Percentiles rank a stretch among this genome's conserved stretches.
Evolutionary conservation across 2,113 vertebrate species (phyloP).

Genomic region (Macrotus californicus): DNA sequence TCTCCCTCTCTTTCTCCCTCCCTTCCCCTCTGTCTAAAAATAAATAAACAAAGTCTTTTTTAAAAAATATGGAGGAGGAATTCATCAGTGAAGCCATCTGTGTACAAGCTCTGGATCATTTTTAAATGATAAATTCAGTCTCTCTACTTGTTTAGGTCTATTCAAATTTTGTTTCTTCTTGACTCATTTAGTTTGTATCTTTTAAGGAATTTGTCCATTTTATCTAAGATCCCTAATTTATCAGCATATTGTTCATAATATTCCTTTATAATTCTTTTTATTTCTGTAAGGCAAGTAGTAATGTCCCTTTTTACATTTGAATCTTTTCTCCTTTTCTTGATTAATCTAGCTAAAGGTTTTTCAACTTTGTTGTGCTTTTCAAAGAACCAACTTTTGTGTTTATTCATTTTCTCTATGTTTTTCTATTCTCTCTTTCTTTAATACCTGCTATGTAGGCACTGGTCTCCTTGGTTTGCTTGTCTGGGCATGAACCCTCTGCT

Average conservation of each 20-base stretch:
- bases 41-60: too few relatives aligned
- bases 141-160: neutral
- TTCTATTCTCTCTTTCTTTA: neutral
- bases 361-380: neutral
- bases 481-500: neutral
- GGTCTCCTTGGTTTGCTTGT: neutral
- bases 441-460: neutral
- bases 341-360: neutral
- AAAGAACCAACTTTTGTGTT: neutral
- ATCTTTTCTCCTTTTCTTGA: neutral
- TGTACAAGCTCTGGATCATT: neutral
- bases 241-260: neutral
- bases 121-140: neutral
- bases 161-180: neutral
- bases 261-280: neutral
- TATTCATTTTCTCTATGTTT: neutral
- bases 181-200: neutral
- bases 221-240: neutral
- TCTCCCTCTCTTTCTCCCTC: too few relatives aligned
- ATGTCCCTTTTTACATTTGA: neutral
- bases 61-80: neutral
- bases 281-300: neutral
- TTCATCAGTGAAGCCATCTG: neutral
- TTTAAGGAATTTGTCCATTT: conserved; percentile 14
- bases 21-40: too few relatives aligned